Evolutionary conservation across 2,888 invertebrate species (phyloP).

Genomic region (Synergus itoensis): DNA sequence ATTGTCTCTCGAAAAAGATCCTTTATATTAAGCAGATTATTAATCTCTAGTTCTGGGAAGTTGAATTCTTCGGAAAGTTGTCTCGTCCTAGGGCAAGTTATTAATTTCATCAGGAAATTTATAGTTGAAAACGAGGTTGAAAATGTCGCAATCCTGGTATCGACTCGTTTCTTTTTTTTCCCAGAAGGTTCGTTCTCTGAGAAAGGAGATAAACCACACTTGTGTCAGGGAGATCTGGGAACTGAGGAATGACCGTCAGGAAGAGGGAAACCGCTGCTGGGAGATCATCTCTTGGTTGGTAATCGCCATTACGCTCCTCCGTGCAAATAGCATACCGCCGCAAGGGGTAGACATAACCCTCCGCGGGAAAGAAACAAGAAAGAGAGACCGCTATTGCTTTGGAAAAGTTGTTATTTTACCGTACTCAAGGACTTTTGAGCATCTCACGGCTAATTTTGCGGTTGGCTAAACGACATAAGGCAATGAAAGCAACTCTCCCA

Average conservation of each 20-base stretch:
- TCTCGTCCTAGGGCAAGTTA: too few relatives aligned
- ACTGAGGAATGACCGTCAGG: not conserved
- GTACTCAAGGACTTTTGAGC: constrained; percentile 58
- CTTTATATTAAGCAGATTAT: not conserved
- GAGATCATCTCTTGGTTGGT: constrained; percentile 43
- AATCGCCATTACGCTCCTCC: constrained; percentile 57
- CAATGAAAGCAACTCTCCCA: not conserved
- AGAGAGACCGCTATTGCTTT: constrained; percentile 46
- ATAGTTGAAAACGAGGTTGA: not conserved
- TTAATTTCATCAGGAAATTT: not conserved
- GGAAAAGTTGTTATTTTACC: constrained; percentile 63
- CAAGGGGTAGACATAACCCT: constrained; percentile 53
- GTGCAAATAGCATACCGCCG: constrained; percentile 62
- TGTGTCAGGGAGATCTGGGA: not conserved
- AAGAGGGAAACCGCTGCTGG: constrained; percentile 9
- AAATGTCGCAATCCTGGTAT: not conserved
- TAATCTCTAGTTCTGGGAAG: too few relatives aligned
- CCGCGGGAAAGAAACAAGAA: constrained; percentile 46
- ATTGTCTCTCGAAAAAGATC: not conserved
- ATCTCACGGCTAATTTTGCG: constrained; percentile 67
- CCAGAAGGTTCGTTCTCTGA: not conserved
- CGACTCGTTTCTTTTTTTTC: not conserved
- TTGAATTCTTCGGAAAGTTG: too few relatives aligned
- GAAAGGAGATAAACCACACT: constrained; percentile 4
- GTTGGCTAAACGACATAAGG: constrained; percentile 65